phyloP scores from a whole-genome alignment of 2,888 invertebrate genomes.

The Entomobrya proxima region DNA sequence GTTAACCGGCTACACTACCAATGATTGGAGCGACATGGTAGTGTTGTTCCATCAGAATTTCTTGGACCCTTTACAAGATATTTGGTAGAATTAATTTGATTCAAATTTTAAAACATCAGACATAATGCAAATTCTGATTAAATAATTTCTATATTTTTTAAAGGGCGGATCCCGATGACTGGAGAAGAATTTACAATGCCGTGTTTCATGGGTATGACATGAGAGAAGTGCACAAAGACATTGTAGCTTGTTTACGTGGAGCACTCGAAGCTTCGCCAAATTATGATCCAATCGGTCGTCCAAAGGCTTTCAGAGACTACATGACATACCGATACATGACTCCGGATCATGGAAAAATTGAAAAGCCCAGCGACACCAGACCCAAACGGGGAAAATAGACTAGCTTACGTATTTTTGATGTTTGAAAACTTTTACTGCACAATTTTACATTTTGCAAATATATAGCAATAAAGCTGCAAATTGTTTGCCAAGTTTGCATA shows the following conservation, averaged over 20 bases:
- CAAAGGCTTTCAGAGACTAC: slow-evolving; percentile 6
- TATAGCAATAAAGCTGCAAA: too few species aligned
- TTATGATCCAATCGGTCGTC: slow-evolving; percentile 48
- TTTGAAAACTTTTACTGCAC: too few species aligned
- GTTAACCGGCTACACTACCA: neutral
- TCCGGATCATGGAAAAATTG: slow-evolving; percentile 3
- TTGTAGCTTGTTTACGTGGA: slow-evolving; percentile 14
- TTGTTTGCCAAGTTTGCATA: too few species aligned
- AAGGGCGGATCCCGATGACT: slow-evolving; percentile 43
- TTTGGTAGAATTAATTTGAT: neutral
- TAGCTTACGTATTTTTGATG: too few species aligned
- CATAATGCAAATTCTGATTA: too few species aligned
- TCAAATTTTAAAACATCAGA: neutral
- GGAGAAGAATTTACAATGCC: slow-evolving; percentile 32
- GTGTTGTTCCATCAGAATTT: slow-evolving; percentile 34
- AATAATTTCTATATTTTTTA: neutral
- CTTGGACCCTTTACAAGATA: slow-evolving; percentile 30
- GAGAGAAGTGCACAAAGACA: slow-evolving; percentile 38
- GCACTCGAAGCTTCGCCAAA: slow-evolving; percentile 3
- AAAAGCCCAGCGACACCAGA: neutral
- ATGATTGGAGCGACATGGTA: slow-evolving; percentile 53
- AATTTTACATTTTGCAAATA: too few species aligned
- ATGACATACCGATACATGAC: neutral
- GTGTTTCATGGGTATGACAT: slow-evolving; percentile 51
- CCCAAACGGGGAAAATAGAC: neutral